Evolutionary conservation across 2,113 vertebrate genomes (phyloP), one percentile per base, ranked within the genome.

Genomic region (Elanus axillaris): DNA sequence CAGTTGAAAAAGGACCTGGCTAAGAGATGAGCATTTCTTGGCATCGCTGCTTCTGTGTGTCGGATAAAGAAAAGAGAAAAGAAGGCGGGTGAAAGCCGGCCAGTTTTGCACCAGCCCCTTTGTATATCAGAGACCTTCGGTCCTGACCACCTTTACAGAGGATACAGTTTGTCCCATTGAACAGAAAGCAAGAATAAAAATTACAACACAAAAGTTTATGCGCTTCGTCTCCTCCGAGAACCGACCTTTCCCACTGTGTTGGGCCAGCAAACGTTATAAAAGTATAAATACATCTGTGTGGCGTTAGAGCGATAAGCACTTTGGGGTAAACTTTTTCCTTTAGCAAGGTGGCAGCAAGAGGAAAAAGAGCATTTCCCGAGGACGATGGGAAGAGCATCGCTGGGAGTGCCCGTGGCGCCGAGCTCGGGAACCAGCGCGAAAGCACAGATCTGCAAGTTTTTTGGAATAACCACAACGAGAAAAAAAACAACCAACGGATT

Each of bases 131-230:
- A 48, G 83, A 89, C 93, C 76, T 43, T 85, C 1, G n/a, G 84
- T 76, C 87, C 89, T 62, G 69, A 85, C 76, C 80, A 93, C 95
- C 77, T 66, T 75, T 94, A 98, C 93, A 97, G 97, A 98, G 97
- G 96, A 98, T 96, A 95, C 91, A 97, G 97, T 95, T 97, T 96
- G 97, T 97, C 96, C 97, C 95, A 96, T 11, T 86, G 94, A 97
- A 97, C 62, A 90, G 83, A 97, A 97, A 96, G 90, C 59, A 72
- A 95, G 88, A 93, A 83, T 73, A 86, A 90, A 84, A 95, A 79
- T 52, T 34, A 96, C 88, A 95, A 89, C 32, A 12, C 80, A 75
- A 95, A 66, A 71, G 32, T 88, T 88, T 47, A 95, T 92, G 94
- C 85, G 96, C 96, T 81, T 95, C 66, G 47, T 91, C 81, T 95